A percentile compares a stretch with the other conserved stretches of the same genome.
Evolutionary conservation across 2,797 vertebrate species (phyloP).

Genomic region (Anguilla pacifica): DNA sequence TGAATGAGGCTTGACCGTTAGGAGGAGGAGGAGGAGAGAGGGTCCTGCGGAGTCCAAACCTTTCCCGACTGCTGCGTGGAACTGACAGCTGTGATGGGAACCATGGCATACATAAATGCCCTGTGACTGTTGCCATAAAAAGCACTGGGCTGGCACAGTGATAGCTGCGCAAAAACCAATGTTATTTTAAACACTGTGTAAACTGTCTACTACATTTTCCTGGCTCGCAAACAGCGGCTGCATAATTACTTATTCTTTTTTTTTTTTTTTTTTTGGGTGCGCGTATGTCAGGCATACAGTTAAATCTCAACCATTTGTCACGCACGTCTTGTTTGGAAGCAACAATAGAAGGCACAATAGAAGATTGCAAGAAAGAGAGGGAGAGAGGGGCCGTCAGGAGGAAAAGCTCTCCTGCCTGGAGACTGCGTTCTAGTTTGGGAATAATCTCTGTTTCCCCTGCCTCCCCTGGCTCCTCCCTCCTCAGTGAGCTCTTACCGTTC

Average conservation of each 20-base stretch:
- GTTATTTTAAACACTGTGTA: constrained; percentile 18
- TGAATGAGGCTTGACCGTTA: neutral
- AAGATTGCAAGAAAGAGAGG: neutral
- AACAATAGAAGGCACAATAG: neutral
- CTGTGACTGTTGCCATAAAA: neutral
- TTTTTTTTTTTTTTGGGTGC: neutral
- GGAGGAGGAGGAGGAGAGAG: neutral
- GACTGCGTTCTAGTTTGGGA: neutral
- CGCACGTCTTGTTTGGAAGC: neutral
- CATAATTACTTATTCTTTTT: neutral
- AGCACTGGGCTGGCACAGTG: neutral
- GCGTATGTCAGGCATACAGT: neutral
- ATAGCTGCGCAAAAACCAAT: neutral
- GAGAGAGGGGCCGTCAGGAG: neutral
- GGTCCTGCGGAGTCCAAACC: neutral
- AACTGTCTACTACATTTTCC: constrained; percentile 15
- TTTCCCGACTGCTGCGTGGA: neutral
- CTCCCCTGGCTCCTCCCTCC: neutral
- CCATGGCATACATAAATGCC: neutral
- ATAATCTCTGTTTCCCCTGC: neutral
- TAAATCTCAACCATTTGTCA: constrained; percentile 1
- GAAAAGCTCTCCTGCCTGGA: neutral
- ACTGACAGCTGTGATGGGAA: neutral
- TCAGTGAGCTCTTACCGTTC: constrained; percentile 7
- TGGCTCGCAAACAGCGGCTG: neutral